A percentile compares a stretch with the other conserved stretches of the same genome.
Evolutionary conservation across 2,888 invertebrate species (phyloP).

Genomic region (Resseliella maxima): DNA sequence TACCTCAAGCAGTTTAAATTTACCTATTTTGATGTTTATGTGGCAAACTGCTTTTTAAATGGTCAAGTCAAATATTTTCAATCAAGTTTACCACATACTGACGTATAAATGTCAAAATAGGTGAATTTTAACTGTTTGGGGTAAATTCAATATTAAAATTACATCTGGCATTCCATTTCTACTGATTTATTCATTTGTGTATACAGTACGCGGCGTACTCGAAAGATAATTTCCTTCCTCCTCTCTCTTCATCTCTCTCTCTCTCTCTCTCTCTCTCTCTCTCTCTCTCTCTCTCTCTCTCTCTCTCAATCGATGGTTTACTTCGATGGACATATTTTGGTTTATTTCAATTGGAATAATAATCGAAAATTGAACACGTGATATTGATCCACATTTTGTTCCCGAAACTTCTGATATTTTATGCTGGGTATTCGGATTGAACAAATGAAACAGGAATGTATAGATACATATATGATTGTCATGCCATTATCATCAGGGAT

Average conservation of each 20-base stretch:
- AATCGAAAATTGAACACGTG: constrained; percentile 53
- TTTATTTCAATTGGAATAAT: background rate
- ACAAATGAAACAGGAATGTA: constrained; percentile 10
- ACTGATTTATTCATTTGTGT: no score
- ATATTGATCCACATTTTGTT: constrained; percentile 1
- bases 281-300: background rate
- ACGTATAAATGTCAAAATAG: no score
- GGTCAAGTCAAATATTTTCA: no score
- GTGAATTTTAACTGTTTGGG: no score
- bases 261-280: background rate
- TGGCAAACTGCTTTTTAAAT: no score
- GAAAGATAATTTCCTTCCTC: background rate
- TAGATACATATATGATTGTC: background rate
- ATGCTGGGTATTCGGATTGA: constrained; percentile 1
- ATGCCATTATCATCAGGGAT: background rate
- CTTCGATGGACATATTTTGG: background rate
- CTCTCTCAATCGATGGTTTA: background rate
- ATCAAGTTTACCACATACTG: no score
- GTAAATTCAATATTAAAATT: no score
- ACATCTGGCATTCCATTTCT: no score
- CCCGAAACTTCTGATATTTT: constrained; percentile 50
- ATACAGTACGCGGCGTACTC: no score
- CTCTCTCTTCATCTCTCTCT: background rate
- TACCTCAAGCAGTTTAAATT: no score
- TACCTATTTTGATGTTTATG: no score